Percentiles rank a stretch among this genome's conserved stretches.
phyloP scores from a whole-genome alignment of 1,140 invertebrate species.

The Aphelenchoides avenae region DNA sequence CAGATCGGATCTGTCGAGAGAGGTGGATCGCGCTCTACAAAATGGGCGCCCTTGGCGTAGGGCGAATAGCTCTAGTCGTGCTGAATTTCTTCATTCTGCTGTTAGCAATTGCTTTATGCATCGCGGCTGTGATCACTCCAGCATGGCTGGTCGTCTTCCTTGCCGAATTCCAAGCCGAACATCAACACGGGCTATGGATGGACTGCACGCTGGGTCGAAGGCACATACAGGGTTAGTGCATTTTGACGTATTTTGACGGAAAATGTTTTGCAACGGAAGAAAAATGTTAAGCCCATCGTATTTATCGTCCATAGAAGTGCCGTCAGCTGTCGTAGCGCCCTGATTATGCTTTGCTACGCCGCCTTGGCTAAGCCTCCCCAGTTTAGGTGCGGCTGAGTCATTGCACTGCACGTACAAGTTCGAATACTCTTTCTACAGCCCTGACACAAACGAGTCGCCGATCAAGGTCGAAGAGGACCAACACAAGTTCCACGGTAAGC shows the following conservation, averaged over 20 bases:
- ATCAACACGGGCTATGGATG: constrained; percentile 40
- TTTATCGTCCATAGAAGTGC: background rate
- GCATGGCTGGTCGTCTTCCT: constrained; percentile 34
- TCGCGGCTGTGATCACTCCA: constrained; percentile 29
- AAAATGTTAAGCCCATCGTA: background rate
- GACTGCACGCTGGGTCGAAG: constrained; percentile 33
- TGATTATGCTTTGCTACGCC: too few relatives aligned
- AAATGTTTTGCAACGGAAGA: background rate
- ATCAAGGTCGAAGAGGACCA: constrained; percentile 32
- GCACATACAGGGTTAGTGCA: constrained; percentile 25
- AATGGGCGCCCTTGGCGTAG: constrained; percentile 19
- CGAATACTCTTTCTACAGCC: constrained; percentile 23
- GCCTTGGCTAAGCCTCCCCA: too few relatives aligned
- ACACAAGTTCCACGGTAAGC: constrained; percentile 39
- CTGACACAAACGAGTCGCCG: constrained; percentile 19
- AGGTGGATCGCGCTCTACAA: too few relatives aligned
- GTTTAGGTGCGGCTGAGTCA: too few relatives aligned
- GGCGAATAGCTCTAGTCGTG: constrained; percentile 23
- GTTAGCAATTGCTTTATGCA: constrained; percentile 11
- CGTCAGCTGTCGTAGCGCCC: too few relatives aligned
- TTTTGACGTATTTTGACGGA: background rate
- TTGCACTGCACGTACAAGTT: constrained; percentile 37
- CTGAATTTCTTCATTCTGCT: constrained; percentile 15
- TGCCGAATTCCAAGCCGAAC: constrained; percentile 37
- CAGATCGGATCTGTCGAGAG: too few relatives aligned